These are phyloP conservation scores for Caenorhabditis sp. DNA, from an alignment of 2,888 invertebrate species.

Conservation along the genomic window DNA sequence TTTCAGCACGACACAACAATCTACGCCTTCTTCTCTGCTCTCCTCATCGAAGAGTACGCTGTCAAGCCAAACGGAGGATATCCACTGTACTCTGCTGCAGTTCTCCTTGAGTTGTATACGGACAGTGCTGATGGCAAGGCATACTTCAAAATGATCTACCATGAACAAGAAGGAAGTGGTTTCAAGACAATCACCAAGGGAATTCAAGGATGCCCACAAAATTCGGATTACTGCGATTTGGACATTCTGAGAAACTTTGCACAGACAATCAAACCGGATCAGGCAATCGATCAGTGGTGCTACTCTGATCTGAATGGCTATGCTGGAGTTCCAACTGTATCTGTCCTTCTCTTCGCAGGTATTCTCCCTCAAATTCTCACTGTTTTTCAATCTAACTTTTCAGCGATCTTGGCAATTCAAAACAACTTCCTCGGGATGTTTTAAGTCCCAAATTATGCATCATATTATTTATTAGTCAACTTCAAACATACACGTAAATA, in stretches of 20 bases:
- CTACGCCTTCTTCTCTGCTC: conserved; percentile 72
- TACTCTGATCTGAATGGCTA: conserved; percentile 27
- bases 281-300: conserved; percentile 55
- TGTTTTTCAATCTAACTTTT: background rate
- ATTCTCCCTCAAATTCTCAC: background rate
- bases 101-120: conserved; percentile 69
- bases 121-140: conserved; percentile 54
- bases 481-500: background rate
- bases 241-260: conserved; percentile 48
- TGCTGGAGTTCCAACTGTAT: background rate
- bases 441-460: background rate
- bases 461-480: background rate
- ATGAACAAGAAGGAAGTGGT: conserved; percentile 55
- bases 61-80: conserved; percentile 69
- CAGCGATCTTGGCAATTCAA: conserved; percentile 19
- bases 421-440: conserved; percentile 24
- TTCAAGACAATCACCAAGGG: conserved; percentile 60
- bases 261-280: conserved; percentile 50
- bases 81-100: conserved; percentile 72
- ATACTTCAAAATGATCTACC: conserved; percentile 72
- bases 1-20: conserved; percentile 75
- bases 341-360: conserved; percentile 33
- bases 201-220: conserved; percentile 58
- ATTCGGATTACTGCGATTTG: conserved; percentile 59
- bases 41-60: conserved; percentile 65